Conservation (phyloP, 1,140 invertebrate species). For the Platyscapa corneri region DNA sequence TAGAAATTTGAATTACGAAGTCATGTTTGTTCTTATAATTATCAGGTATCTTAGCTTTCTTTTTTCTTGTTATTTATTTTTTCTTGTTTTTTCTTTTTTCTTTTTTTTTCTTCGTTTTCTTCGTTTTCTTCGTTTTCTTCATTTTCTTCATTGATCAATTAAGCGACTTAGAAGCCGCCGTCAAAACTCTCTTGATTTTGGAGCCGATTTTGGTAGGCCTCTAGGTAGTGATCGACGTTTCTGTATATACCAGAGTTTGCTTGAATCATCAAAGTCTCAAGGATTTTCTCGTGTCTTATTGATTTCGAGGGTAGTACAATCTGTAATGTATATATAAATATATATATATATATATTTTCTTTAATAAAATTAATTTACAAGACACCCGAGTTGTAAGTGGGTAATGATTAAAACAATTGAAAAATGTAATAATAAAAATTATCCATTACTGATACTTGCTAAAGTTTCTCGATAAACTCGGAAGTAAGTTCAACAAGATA, state of each 20-base stretch:
- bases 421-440: too few relatives aligned
- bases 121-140: not conserved
- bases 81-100: too few relatives aligned
- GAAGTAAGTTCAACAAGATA: not conserved
- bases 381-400: too few relatives aligned
- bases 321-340: constrained; percentile 73
- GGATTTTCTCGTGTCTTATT: constrained; percentile 92
- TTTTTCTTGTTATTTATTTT: too few relatives aligned
- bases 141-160: not conserved
- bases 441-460: not conserved
- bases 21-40: constrained; percentile 3
- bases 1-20: constrained; percentile 7
- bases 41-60: constrained; percentile 19
- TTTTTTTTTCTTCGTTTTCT: too few relatives aligned
- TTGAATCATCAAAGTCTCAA: constrained; percentile 94
- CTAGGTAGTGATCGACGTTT: constrained; percentile 90
- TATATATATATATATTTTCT: not conserved
- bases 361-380: not conserved
- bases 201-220: constrained; percentile 89
- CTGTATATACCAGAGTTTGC: constrained; percentile 94
- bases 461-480: not conserved
- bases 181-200: constrained; percentile 84
- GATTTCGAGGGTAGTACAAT: constrained; percentile 94
- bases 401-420: too few relatives aligned
- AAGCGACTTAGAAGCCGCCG: constrained; percentile 61